phyloP scores from a whole-genome alignment of 2,113 vertebrate genomes.

The Platichthys stellatus region DNA sequence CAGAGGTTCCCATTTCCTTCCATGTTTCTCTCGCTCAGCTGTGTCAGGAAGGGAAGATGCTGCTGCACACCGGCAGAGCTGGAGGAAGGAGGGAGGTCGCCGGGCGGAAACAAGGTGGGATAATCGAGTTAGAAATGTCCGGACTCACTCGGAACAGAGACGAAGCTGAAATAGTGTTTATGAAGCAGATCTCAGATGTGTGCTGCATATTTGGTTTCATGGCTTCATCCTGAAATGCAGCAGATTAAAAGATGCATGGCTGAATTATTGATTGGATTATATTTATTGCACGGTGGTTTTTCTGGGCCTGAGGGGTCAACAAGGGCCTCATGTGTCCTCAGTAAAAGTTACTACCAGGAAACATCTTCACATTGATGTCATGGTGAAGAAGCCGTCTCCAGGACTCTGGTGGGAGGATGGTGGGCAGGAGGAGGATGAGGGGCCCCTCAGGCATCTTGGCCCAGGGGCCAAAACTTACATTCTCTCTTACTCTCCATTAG shows the following conservation, averaged over 20 bases:
- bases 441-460: neutral
- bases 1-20: conserved; percentile 70
- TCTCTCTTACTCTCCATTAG: neutral
- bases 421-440: neutral
- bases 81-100: conserved; percentile 37
- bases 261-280: neutral
- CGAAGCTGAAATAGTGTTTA: neutral
- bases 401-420: too few relatives aligned
- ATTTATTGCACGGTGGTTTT: too few relatives aligned
- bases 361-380: too few relatives aligned
- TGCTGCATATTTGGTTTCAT: neutral
- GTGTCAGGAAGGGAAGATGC: conserved; percentile 55
- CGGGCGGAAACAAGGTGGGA: conserved; percentile 11
- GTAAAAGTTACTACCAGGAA: too few relatives aligned
- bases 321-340: too few relatives aligned
- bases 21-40: conserved; percentile 59
- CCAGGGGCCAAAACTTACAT: neutral
- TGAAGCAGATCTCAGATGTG: neutral
- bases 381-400: too few relatives aligned
- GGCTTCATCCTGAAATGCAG: too few relatives aligned
- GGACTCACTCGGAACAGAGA: neutral
- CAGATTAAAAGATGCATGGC: neutral
- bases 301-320: too few relatives aligned
- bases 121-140: conserved; percentile 15
- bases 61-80: conserved; percentile 34